Percentiles rank a stretch among this genome's conserved stretches.
phyloP scores from a whole-genome alignment of 2,888 invertebrate genomes.

The Pilophorus perplexus region DNA sequence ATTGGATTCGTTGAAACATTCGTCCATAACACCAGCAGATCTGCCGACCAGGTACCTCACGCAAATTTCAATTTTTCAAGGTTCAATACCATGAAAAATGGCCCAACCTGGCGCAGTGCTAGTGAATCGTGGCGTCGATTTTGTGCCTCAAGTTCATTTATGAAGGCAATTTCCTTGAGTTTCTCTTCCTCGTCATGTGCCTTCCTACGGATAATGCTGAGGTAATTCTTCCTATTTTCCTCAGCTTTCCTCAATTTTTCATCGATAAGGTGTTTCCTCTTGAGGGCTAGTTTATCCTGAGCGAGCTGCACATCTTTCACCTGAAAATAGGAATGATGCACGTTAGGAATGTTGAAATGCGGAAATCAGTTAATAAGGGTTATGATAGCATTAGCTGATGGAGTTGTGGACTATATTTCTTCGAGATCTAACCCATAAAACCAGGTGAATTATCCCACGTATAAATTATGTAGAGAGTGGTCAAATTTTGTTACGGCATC shows the following conservation, averaged over 20 bases:
- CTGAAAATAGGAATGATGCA: constrained; percentile 49
- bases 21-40: no score
- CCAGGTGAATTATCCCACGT: no score
- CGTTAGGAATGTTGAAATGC: no score
- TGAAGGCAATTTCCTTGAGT: constrained; percentile 94
- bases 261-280: constrained; percentile 66
- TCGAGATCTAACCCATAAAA: no score
- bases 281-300: constrained; percentile 80
- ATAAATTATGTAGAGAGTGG: no score
- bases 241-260: constrained; percentile 78
- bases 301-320: constrained; percentile 66
- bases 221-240: constrained; percentile 80
- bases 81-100: no score
- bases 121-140: constrained; percentile 89
- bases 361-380: no score
- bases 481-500: no score
- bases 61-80: no score
- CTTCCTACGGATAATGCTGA: constrained; percentile 82
- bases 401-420: no score
- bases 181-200: constrained; percentile 98
- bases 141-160: constrained; percentile 92
- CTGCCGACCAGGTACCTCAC: no score
- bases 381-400: background rate
- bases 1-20: no score
- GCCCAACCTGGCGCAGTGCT: constrained; percentile 75